phyloP scores from a whole-genome alignment of 1,140 invertebrate species.

The Tribolium castaneum region DNA sequence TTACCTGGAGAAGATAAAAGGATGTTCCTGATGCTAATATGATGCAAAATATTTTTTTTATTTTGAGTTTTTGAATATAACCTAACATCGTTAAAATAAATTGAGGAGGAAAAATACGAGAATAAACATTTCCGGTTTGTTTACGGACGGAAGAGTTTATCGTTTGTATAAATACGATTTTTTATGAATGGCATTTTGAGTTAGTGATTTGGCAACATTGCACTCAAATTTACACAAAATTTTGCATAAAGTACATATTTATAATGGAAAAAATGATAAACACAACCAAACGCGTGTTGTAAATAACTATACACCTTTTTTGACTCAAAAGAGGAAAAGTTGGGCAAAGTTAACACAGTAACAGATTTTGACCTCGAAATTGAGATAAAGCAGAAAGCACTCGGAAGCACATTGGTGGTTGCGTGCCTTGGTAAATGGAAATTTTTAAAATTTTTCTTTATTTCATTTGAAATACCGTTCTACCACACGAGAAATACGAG shows the following conservation, averaged over 20 bases:
- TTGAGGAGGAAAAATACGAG: background rate
- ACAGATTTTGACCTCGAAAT: no score
- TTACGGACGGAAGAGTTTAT: background rate
- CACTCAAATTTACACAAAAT: no score
- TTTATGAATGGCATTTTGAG: background rate
- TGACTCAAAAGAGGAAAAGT: background rate
- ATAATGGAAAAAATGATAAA: no score
- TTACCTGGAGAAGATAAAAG: background rate
- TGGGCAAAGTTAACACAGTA: no score
- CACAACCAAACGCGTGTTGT: no score
- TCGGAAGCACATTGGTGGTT: background rate
- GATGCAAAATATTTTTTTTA: background rate
- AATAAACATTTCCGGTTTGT: background rate
- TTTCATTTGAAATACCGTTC: no score
- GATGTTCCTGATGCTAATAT: background rate
- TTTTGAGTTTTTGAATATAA: conserved; percentile 24
- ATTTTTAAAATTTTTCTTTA: no score
- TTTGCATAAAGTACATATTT: no score
- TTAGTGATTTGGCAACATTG: no score
- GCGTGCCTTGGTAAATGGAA: background rate
- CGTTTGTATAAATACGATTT: background rate
- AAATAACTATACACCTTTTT: no score
- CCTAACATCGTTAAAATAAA: conserved; percentile 27
- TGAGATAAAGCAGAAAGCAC: no score
- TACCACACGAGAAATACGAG: no score